Evolutionary conservation across 2,888 invertebrate genomes (phyloP), one percentile per base, ranked within the genome.

Genomic region (Xylota segnis): DNA sequence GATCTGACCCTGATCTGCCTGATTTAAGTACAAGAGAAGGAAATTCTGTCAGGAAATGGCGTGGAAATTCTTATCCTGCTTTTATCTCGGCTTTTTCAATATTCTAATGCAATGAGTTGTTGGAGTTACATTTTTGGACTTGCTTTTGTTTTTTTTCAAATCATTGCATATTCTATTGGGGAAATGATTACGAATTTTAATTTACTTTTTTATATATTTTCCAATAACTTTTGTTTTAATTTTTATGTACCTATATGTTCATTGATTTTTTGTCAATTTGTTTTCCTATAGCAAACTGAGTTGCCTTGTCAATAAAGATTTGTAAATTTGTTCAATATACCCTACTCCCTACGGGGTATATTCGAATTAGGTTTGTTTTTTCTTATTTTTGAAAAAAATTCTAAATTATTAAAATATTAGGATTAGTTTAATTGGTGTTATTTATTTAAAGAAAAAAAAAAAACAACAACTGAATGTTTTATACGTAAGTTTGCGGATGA

Each of bases 41-140:
- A 7, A 32, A 34, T 10, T 9, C 9, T 3, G 34, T 2, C 9
- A 0, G 34, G 2, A 23, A 65, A 43, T 75, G 43, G 29, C 59
- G 34, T 71, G 50, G 27, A 29, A 14, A 18, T 47, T 54, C 71
- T 32, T 27, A 40, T 79, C 50, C 68, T 70, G 37, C 54, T 50
- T 68, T 76, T 66, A 34, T 27, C 59, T 63, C 58, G 77, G 16
- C 43, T 12, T 82, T 43, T 75, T 74, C 82, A 77, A 45, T 83
- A 72, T 61, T 78, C 12, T 43, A 29, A 29, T 54, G 54, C 32
- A 32, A 71, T 47, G 32, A 14, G 45, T 45, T 58, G 34, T n/a
- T 56, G 16, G 27, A 34, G 32, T 47, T 71, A 14, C 34, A 37
- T 58, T 71, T 47, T 32, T 56, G 40, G 29, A 45, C 40, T 43